Conservation (phyloP, 2,888 invertebrate genomes). For the Baronia brevicornis region DNA sequence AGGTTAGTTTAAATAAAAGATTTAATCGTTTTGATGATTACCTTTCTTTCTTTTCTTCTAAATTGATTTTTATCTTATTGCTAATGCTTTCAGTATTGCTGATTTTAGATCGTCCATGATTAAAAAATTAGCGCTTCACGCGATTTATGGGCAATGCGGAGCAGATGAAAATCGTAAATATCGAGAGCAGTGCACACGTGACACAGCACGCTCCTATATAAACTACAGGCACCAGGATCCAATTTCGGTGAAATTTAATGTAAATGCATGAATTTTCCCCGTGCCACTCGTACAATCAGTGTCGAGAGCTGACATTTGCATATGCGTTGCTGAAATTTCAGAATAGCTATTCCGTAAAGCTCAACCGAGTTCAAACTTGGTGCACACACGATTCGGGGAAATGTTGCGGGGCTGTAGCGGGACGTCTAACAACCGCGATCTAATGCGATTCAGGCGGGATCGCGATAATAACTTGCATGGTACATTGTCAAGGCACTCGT, state of each 20-base stretch:
- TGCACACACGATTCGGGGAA: slow-evolving; percentile 45
- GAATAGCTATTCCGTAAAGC: slow-evolving; percentile 64
- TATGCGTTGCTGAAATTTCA: slow-evolving; percentile 71
- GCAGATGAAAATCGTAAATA: slow-evolving; percentile 67
- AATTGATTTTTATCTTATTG: slow-evolving; percentile 7
- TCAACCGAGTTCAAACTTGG: slow-evolving; percentile 68
- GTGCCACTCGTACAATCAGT: slow-evolving; percentile 73
- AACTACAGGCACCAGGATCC: slow-evolving; percentile 59
- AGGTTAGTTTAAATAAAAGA: too few species aligned
- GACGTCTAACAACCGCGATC: slow-evolving; percentile 42
- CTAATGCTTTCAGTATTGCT: not conserved
- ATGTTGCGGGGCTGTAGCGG: slow-evolving; percentile 49
- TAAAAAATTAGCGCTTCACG: slow-evolving; percentile 5
- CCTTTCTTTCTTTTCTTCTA: slow-evolving; percentile 3
- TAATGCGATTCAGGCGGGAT: slow-evolving; percentile 32
- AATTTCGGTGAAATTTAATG: slow-evolving; percentile 72
- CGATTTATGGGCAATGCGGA: slow-evolving; percentile 26
- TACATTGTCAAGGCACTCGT: slow-evolving; percentile 32
- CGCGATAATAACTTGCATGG: slow-evolving; percentile 39
- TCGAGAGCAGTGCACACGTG: slow-evolving; percentile 46
- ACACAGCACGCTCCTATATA: slow-evolving; percentile 56
- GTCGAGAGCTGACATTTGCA: slow-evolving; percentile 74
- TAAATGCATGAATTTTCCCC: slow-evolving; percentile 72
- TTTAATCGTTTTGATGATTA: too few species aligned
- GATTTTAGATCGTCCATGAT: not conserved